Percentiles rank a stretch among this genome's conserved stretches.
phyloP scores from a whole-genome alignment of 2,888 invertebrate species.

The Geotrupes spiniger region DNA sequence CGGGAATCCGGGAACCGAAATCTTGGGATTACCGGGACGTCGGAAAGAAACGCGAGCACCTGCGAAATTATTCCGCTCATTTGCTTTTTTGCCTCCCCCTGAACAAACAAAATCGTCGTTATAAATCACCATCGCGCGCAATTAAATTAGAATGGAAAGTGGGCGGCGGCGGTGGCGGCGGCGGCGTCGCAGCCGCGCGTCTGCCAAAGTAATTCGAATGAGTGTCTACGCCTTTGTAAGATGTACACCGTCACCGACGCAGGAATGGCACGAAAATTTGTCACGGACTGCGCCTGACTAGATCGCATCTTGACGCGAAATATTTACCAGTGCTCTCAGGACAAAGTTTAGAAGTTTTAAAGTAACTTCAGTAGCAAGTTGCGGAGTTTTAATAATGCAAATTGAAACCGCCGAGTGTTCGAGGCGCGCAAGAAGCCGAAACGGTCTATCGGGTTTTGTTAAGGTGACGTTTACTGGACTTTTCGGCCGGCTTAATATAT shows the following conservation, averaged over 20 bases:
- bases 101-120: no score
- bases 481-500: no score
- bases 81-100: no score
- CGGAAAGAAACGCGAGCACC: conserved; percentile 17
- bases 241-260: no score
- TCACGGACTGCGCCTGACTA: conserved; percentile 7
- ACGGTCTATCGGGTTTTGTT: conserved; percentile 26
- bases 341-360: conserved; percentile 25
- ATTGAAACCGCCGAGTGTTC: conserved; percentile 34
- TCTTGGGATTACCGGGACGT: conserved; percentile 1
- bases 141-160: no score
- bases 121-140: no score
- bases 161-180: no score
- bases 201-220: no score
- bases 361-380: conserved; percentile 27
- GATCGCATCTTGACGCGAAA: conserved; percentile 19
- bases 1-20: not conserved
- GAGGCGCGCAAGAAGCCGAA: conserved; percentile 31
- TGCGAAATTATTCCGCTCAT: conserved; percentile 7
- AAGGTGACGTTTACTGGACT: conserved; percentile 36
- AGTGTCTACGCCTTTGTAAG: no score
- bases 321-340: conserved; percentile 26
- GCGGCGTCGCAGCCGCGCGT: no score
- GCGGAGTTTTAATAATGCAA: conserved; percentile 38
- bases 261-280: not conserved